These are phyloP conservation scores for Caenorhabditis briggsae DNA, from an alignment of 1,140 invertebrate genomes.

Conservation along the genomic window DNA sequence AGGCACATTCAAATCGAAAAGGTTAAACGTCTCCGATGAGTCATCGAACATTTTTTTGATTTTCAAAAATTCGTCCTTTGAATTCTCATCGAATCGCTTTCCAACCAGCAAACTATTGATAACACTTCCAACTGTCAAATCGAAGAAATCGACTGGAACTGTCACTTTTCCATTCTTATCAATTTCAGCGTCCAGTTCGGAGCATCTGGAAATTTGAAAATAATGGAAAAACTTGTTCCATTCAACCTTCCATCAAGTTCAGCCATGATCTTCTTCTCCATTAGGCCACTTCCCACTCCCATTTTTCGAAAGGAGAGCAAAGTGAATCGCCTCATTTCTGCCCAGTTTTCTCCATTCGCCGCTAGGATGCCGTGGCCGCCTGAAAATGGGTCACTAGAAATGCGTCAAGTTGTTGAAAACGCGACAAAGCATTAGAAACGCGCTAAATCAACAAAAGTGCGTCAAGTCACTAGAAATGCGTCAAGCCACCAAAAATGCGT, in stretches of 20 bases:
- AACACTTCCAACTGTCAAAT: constrained; percentile 54
- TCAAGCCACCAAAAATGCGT: no score
- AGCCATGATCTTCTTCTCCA: neutral
- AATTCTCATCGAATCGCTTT: constrained; percentile 53
- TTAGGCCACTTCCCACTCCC: neutral
- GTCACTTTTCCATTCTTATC: neutral
- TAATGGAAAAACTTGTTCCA: no score
- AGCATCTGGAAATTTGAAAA: neutral
- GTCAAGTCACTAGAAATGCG: no score
- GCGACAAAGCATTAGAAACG: no score
- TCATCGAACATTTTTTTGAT: constrained; percentile 37
- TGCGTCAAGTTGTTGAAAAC: neutral
- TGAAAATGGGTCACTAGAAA: neutral
- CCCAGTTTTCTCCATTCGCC: neutral
- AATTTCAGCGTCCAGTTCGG: constrained; percentile 5
- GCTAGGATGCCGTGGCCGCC: neutral
- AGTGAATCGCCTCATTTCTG: constrained; percentile 7
- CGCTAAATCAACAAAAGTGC: no score
- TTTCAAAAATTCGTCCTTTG: constrained; percentile 25
- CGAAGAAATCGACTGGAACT: neutral
- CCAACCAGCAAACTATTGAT: constrained; percentile 57
- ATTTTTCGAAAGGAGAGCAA: neutral
- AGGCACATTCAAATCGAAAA: constrained; percentile 18
- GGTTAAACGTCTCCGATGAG: neutral
- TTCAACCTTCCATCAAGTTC: neutral